Evolutionary conservation across 2,113 vertebrate genomes (phyloP).

Genomic region (Eurystomus gularis): DNA sequence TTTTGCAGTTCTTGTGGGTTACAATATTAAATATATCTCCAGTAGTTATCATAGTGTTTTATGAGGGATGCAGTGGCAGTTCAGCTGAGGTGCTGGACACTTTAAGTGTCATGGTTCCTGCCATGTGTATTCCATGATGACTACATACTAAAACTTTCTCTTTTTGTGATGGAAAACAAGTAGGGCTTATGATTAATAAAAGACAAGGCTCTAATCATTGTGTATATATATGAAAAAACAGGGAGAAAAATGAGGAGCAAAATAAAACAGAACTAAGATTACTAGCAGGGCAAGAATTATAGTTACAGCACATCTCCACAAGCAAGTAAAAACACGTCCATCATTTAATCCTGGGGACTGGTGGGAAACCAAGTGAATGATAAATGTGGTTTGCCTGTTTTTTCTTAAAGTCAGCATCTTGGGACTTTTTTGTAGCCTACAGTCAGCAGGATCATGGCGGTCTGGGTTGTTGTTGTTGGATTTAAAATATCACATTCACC

Average conservation of each 20-base stretch:
- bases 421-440: not conserved
- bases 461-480: slow-evolving; percentile 37
- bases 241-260: not conserved
- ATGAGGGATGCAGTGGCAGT: not conserved
- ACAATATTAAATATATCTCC: not conserved
- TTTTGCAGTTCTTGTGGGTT: not conserved
- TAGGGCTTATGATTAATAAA: not conserved
- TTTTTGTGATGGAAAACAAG: not conserved
- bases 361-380: not conserved
- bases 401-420: slow-evolving; percentile 51
- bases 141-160: not conserved
- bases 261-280: not conserved
- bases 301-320: not conserved
- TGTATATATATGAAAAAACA: not conserved
- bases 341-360: not conserved
- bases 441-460: slow-evolving; percentile 27
- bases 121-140: not conserved
- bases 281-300: not conserved
- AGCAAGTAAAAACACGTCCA: not conserved
- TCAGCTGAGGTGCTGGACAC: not conserved
- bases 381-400: slow-evolving; percentile 31
- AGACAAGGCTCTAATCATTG: not conserved
- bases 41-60: not conserved
- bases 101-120: not conserved
- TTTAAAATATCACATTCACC: slow-evolving; percentile 2